Evolutionary conservation across 1,140 invertebrate species (phyloP), one percentile per base, ranked within the genome.

Genomic region (Penaeus vannamei): DNA sequence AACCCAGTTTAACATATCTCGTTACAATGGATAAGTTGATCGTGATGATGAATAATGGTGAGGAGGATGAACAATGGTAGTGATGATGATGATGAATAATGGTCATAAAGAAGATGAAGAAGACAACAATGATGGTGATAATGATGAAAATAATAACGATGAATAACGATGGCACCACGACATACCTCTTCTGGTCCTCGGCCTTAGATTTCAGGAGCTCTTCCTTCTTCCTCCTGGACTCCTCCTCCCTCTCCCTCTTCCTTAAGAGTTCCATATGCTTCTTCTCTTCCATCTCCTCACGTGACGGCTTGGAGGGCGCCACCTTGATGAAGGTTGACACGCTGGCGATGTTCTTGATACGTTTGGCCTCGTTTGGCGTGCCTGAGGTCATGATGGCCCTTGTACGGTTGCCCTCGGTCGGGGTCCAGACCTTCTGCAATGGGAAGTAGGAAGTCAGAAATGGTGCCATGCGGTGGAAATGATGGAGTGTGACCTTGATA

Each of bases 161-260:
- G 26, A 87, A 1, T 20, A 0, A 8, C 17, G 12, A 10, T 29
- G 20, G 29, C 12, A 5, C 23, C 5, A 61, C n/a, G 8, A 36
- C 86, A 81, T 62, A 91, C 91, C 72, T 87, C 60, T 87, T 90
- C 19, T 66, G 53, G 46, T 87, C 89, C 76, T 90, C 89, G 19
- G 72, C 66, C 61, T 83, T 88, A 17, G 53, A 36, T 36, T 69
- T 53, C 66, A 91, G 23, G 14, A 84, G 42, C 42, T 91, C 89
- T 59, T 91, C 91, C 29, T 90, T 90, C 64, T 91, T 91, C 53
- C 79, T 81, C 29, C 72, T 42, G 17, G 86, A 83, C 29, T 90
- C 91, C n/a, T 91, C 85, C 46, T 88, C 91, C 14, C 84, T 79
- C 64, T 91, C 89, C 23, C 77, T 80, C 72, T 90, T 91, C 76